phyloP scores from a whole-genome alignment of 2,888 invertebrate species.

The Teinopalpus imperialis region DNA sequence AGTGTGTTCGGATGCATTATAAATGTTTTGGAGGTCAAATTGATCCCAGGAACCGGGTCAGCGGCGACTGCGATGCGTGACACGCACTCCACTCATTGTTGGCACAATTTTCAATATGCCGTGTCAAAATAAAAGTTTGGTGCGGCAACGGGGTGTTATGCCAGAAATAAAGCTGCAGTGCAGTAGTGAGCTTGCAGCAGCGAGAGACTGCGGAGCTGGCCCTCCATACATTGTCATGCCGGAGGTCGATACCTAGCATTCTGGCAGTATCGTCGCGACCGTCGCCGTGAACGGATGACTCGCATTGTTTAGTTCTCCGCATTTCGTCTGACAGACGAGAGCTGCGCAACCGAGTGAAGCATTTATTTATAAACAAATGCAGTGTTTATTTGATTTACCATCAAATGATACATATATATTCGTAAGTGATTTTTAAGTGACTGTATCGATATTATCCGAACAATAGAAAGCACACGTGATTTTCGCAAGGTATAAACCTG shows the following conservation, averaged over 20 bases:
- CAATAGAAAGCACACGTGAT: slow-evolving; percentile 16
- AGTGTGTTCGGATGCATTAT: slow-evolving; percentile 16
- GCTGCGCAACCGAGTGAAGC: slow-evolving; percentile 39
- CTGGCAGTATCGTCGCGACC: slow-evolving; percentile 64
- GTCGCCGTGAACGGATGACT: slow-evolving; percentile 51
- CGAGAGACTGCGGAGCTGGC: slow-evolving; percentile 63
- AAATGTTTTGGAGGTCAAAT: slow-evolving; percentile 20
- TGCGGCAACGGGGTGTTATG: slow-evolving; percentile 58
- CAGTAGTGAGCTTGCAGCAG: slow-evolving; percentile 77
- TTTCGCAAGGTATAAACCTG: slow-evolving; percentile 18
- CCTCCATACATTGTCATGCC: slow-evolving; percentile 64
- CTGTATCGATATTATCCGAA: slow-evolving; percentile 12
- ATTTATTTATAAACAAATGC: slow-evolving; percentile 65
- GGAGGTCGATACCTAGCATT: slow-evolving; percentile 38
- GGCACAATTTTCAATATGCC: slow-evolving; percentile 30
- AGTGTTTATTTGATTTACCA: slow-evolving; percentile 1
- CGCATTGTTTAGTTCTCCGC: slow-evolving; percentile 1
- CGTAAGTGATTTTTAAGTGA: slow-evolving; percentile 28
- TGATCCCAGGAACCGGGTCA: slow-evolving; percentile 46
- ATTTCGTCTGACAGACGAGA: slow-evolving; percentile 38
- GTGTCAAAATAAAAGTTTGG: slow-evolving; percentile 31
- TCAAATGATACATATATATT: too few relatives aligned
- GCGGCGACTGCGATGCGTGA: slow-evolving; percentile 43
- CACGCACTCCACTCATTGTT: slow-evolving; percentile 37
- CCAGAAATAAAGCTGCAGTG: slow-evolving; percentile 81